phyloP scores from a whole-genome alignment of 1,140 invertebrate genomes.

The Drosophila willistoni region DNA sequence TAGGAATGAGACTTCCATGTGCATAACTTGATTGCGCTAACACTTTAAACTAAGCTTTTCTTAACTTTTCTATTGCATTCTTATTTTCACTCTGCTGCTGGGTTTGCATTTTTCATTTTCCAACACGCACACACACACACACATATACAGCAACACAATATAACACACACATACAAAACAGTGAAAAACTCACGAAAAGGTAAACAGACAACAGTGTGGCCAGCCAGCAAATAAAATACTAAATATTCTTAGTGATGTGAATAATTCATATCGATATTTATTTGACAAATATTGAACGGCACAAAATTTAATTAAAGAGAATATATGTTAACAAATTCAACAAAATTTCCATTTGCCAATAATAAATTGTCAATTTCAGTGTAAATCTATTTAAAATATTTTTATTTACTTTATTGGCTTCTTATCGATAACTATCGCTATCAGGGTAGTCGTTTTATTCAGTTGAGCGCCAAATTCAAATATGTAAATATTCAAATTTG shows the following conservation, averaged over 20 bases:
- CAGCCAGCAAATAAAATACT: background rate
- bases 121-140: constrained; percentile 11
- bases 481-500: no score
- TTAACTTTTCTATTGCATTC: constrained; percentile 10
- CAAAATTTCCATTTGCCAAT: no score
- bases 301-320: no score
- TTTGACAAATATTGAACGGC: no score
- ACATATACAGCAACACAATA: constrained; percentile 21
- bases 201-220: constrained; percentile 9
- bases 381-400: no score
- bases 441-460: background rate
- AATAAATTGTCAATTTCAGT: no score
- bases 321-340: no score
- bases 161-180: constrained; percentile 16
- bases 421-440: background rate
- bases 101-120: constrained; percentile 23
- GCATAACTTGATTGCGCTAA: constrained; percentile 17
- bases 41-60: constrained; percentile 17
- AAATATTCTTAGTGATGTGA: no score
- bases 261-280: no score
- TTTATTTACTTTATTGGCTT: no score
- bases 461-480: background rate
- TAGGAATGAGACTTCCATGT: constrained; percentile 68
- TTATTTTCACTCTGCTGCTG: constrained; percentile 19
- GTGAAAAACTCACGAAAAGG: constrained; percentile 13